Conservation (phyloP, 2,888 invertebrate species). For the Lasius fuliginosus region DNA sequence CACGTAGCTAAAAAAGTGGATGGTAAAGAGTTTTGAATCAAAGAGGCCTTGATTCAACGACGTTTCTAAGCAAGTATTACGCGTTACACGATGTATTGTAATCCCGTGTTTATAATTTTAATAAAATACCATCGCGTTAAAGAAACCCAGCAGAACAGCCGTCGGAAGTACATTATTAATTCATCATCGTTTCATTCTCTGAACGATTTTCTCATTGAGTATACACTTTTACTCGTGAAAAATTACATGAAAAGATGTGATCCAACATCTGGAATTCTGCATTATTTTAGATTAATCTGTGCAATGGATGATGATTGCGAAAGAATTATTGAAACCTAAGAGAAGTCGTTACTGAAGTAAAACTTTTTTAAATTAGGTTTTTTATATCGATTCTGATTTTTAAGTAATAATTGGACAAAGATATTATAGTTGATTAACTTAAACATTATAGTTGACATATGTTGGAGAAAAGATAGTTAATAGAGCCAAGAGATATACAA, state of each 20-base stretch:
- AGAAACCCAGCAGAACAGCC: constrained; percentile 51
- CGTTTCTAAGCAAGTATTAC: constrained; percentile 79
- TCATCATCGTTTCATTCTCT: constrained; percentile 4
- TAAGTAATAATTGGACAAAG: neutral
- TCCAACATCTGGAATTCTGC: neutral
- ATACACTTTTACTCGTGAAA: constrained; percentile 5
- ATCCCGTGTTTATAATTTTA: constrained; percentile 82
- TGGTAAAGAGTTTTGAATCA: constrained; percentile 77
- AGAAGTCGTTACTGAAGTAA: neutral
- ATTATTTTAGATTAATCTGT: neutral
- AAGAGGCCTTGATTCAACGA: constrained; percentile 83
- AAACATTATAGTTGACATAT: neutral
- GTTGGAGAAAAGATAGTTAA: neutral
- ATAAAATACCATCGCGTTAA: constrained; percentile 81
- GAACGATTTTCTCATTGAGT: constrained; percentile 23
- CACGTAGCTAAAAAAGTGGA: constrained; percentile 61
- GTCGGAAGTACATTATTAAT: constrained; percentile 28
- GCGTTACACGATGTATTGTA: constrained; percentile 79
- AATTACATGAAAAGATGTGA: neutral
- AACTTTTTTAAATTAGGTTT: neutral
- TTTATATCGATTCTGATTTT: neutral
- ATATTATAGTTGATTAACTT: neutral
- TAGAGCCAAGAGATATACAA: neutral
- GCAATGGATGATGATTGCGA: neutral
- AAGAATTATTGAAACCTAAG: neutral